These are phyloP conservation scores for Serilophus lunatus DNA, from an alignment of 2,113 vertebrate genomes.

Conservation along the genomic window DNA sequence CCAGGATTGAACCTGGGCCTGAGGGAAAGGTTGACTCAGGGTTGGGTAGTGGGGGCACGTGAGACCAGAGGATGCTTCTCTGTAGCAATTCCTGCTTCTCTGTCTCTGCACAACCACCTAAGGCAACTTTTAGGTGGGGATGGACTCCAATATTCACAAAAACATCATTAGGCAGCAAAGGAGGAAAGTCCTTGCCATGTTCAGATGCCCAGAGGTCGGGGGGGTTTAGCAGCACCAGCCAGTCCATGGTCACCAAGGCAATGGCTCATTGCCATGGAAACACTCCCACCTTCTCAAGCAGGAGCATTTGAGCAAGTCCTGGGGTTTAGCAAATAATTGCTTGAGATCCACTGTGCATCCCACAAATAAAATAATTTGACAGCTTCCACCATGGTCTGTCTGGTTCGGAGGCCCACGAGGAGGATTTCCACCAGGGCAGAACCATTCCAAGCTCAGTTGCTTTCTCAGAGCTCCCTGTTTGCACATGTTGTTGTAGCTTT, in stretches of 20 bases:
- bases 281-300: not conserved
- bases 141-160: not conserved
- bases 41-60: not conserved
- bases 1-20: not conserved
- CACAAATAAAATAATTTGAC: not conserved
- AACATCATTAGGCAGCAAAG: not conserved
- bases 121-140: not conserved
- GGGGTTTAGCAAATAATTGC: not conserved
- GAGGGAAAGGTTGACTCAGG: not conserved
- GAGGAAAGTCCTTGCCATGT: not conserved
- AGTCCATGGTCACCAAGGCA: slow-evolving; percentile 23
- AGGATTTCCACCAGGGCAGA: not conserved
- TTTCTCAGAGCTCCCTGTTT: not conserved
- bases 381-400: rapidly evolving
- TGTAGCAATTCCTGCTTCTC: not conserved
- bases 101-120: not conserved
- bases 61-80: not conserved
- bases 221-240: not conserved
- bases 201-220: not conserved
- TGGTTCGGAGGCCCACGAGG: rapidly evolving
- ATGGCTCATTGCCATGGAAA: slow-evolving; percentile 57
- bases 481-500: not conserved
- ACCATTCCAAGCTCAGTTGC: not conserved
- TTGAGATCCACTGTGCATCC: not conserved
- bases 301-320: not conserved